A percentile compares a stretch with the other conserved stretches of the same genome.
Evolutionary conservation across 2,888 invertebrate species (phyloP).

Genomic region (Rhogogaster chlorosoma): DNA sequence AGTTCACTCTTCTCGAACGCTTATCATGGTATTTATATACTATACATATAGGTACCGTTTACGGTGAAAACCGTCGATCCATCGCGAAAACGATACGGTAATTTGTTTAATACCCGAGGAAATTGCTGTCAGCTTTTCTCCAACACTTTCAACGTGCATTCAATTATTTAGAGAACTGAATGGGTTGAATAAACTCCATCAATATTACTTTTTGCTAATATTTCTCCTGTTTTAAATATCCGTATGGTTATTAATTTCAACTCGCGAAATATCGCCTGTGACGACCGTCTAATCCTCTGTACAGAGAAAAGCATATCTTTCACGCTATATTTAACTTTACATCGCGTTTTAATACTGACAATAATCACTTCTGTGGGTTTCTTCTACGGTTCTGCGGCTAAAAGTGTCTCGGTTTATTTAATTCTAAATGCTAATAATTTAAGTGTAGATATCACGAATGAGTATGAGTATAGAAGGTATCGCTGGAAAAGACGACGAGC

Average conservation of each 20-base stretch:
- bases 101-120: not conserved
- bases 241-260: not conserved
- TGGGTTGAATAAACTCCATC: not conserved
- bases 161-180: not conserved
- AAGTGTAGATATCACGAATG: not conserved
- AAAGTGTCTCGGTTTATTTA: slow-evolving; percentile 36
- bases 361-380: not conserved
- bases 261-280: not conserved
- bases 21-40: not conserved
- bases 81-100: not conserved
- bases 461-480: not conserved
- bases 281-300: not conserved
- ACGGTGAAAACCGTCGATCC: not conserved
- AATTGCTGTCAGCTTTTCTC: not conserved
- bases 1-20: not conserved
- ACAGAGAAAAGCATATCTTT: not conserved
- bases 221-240: not conserved
- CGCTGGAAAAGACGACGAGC: not conserved
- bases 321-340: not conserved
- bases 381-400: not conserved
- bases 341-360: not conserved
- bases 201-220: not conserved
- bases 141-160: not conserved
- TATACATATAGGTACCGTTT: not conserved
- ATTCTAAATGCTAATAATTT: slow-evolving; percentile 50